phyloP scores from a whole-genome alignment of 2,888 invertebrate species.

The Cataglyphis albicans region DNA sequence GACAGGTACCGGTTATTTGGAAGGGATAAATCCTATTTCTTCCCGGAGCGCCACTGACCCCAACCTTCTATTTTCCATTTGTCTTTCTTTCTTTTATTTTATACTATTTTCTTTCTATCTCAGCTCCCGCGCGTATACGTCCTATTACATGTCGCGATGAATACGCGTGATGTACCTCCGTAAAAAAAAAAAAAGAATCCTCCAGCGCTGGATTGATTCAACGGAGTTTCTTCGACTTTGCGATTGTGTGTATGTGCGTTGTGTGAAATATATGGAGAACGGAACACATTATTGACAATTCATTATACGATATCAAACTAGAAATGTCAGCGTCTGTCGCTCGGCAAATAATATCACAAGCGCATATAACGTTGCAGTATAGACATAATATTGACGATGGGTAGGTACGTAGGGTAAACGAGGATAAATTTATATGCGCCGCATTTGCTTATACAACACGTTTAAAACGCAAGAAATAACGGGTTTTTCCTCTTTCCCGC shows the following conservation, averaged over 20 bases:
- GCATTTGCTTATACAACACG: slow-evolving; percentile 1
- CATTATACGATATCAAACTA: slow-evolving; percentile 26
- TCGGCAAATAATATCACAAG: slow-evolving; percentile 16
- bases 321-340: slow-evolving; percentile 37
- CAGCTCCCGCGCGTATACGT: not conserved
- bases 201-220: not conserved
- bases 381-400: slow-evolving; percentile 36
- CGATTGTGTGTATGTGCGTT: not conserved
- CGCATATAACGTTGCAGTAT: slow-evolving; percentile 12
- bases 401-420: not conserved
- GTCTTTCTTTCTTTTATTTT: not conserved
- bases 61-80: slow-evolving; percentile 43
- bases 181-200: not conserved
- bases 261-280: slow-evolving; percentile 15
- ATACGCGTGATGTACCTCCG: not conserved
- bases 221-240: not conserved
- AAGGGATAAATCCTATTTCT: slow-evolving; percentile 65
- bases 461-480: slow-evolving; percentile 36
- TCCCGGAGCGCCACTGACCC: slow-evolving; percentile 50
- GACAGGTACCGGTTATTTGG: slow-evolving; percentile 64
- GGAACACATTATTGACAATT: slow-evolving; percentile 17
- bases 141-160: slow-evolving; percentile 22
- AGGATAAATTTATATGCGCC: slow-evolving; percentile 26
- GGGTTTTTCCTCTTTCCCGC: not conserved
- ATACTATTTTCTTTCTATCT: not conserved